Conservation (phyloP, 2,888 invertebrate species). For the Eutolmus rufibarbis region DNA sequence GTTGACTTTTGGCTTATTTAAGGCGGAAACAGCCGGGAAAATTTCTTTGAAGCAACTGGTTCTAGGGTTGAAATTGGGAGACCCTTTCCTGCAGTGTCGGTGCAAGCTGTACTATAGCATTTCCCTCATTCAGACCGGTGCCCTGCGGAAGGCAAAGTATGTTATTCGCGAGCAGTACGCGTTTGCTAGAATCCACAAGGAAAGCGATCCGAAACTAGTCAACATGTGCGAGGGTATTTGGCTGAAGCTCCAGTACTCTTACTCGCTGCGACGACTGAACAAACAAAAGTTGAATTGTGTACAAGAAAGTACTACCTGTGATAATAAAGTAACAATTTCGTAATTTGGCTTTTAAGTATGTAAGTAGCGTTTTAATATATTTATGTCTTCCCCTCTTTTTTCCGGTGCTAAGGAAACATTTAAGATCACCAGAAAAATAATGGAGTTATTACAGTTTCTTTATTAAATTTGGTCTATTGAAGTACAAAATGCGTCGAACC, state of each 20-base stretch:
- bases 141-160: constrained; percentile 69
- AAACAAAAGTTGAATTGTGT: background rate
- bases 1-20: background rate
- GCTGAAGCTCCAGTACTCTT: constrained; percentile 72
- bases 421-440: background rate
- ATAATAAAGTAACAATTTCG: background rate
- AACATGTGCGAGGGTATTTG: constrained; percentile 89
- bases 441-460: background rate
- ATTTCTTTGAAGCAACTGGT: constrained; percentile 85
- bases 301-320: background rate
- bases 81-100: constrained; percentile 80
- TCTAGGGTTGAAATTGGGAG: constrained; percentile 81
- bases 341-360: background rate
- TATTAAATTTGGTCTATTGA: constrained; percentile 15
- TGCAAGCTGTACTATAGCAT: constrained; percentile 88
- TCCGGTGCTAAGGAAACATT: too few species aligned
- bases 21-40: constrained; percentile 88
- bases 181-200: constrained; percentile 59
- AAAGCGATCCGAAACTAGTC: constrained; percentile 70
- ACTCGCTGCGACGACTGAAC: background rate
- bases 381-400: too few species aligned
- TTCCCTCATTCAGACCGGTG: constrained; percentile 84
- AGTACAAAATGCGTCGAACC: constrained; percentile 17
- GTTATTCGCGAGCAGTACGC: constrained; percentile 69
- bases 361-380: background rate